Conservation (phyloP, 2,888 invertebrate genomes). For the Acleris emargana region DNA sequence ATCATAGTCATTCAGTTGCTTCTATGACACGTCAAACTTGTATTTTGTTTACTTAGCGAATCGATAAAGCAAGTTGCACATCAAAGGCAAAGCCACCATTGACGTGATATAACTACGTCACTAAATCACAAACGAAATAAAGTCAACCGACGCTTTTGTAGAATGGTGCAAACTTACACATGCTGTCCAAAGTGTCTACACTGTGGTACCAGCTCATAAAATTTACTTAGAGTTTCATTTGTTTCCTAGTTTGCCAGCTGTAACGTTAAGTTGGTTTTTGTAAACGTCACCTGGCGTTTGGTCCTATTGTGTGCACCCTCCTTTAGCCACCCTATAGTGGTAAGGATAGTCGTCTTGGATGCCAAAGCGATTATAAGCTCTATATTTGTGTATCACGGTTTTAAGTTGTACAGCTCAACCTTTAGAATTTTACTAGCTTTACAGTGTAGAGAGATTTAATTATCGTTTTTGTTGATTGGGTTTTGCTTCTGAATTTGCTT, state of each 20-base stretch:
- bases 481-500: too few species aligned
- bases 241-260: background rate
- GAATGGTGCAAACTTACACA: conserved; percentile 34
- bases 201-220: background rate
- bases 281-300: conserved; percentile 32
- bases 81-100: conserved; percentile 34
- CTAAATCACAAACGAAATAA: conserved; percentile 53
- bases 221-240: background rate
- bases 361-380: too few species aligned
- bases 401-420: too few species aligned
- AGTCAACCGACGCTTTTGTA: conserved; percentile 60
- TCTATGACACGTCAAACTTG: background rate
- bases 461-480: too few species aligned
- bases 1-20: background rate
- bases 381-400: too few species aligned
- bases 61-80: conserved; percentile 19
- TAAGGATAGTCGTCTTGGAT: too few species aligned
- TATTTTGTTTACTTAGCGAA: conserved; percentile 28
- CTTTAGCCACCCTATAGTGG: conserved; percentile 39
- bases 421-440: too few species aligned
- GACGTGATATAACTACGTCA: conserved; percentile 35
- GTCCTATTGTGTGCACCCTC: conserved; percentile 50
- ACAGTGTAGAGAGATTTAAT: too few species aligned
- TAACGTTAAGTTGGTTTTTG: conserved; percentile 17
- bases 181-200: conserved; percentile 47